phyloP scores from a whole-genome alignment of 2,113 vertebrate species.

The Smithornis capensis region DNA sequence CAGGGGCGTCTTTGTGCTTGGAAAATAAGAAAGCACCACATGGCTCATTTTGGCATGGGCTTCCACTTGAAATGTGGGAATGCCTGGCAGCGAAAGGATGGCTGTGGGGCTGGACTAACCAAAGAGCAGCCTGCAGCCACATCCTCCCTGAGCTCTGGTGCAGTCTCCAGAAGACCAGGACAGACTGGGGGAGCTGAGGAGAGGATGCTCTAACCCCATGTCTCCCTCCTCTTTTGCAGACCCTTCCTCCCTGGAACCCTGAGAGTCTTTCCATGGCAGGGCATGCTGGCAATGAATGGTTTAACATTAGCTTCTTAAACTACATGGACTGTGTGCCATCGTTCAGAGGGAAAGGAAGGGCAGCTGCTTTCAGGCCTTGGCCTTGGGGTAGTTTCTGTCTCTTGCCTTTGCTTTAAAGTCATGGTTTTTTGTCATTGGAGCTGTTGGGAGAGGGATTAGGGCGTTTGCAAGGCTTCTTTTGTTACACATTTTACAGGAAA shows the following conservation, averaged over 20 bases:
- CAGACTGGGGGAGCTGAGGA: not conserved
- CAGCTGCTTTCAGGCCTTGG: not conserved
- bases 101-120: not conserved
- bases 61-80: not conserved
- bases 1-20: not conserved
- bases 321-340: not conserved
- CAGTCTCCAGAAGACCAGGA: not conserved
- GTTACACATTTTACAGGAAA: not conserved
- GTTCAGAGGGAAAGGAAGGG: not conserved
- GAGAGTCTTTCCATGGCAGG: not conserved
- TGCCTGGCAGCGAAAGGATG: not conserved
- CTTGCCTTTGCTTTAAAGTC: not conserved
- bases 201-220: not conserved
- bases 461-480: not conserved
- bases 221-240: not conserved
- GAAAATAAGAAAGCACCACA: accelerated
- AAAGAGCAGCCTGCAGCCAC: not conserved
- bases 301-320: not conserved
- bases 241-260: not conserved
- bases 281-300: not conserved
- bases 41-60: not conserved
- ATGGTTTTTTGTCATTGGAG: not conserved
- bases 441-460: not conserved
- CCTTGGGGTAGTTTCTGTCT: not conserved
- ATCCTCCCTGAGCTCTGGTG: not conserved